Evolutionary conservation across 2,113 vertebrate species (phyloP).

Genomic region (Oncorhynchus gorbuscha): DNA sequence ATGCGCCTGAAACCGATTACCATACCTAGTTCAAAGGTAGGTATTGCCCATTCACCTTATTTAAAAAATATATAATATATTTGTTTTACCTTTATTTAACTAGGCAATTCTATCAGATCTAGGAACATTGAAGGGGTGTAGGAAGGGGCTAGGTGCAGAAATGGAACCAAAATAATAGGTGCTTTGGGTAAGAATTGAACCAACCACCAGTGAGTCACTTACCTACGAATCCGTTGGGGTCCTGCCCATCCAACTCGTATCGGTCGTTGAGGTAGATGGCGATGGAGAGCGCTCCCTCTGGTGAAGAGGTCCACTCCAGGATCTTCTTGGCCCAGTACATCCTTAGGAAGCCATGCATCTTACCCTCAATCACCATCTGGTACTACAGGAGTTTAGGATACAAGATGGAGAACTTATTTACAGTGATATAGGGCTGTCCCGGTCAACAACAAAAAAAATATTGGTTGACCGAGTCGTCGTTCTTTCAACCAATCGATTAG

Average conservation of each 20-base stretch:
- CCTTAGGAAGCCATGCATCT: constrained; percentile 86
- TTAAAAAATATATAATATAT: too few species aligned
- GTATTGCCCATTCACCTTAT: too few species aligned
- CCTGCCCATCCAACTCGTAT: constrained; percentile 79
- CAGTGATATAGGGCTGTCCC: too few species aligned
- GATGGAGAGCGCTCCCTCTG: constrained; percentile 81
- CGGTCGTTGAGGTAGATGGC: constrained; percentile 85
- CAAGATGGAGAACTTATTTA: neutral
- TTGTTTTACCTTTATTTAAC: too few species aligned
- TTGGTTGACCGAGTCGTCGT: too few species aligned
- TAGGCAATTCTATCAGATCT: too few species aligned
- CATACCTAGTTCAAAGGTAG: too few species aligned
- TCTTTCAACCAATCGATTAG: too few species aligned
- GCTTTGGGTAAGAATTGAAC: neutral
- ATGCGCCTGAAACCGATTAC: too few species aligned
- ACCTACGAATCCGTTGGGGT: constrained; percentile 84
- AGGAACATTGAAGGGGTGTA: neutral
- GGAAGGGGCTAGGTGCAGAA: too few species aligned
- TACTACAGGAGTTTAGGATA: constrained; percentile 52
- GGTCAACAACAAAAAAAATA: too few species aligned
- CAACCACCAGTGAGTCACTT: constrained; percentile 32
- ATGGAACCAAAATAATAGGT: neutral
- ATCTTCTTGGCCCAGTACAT: constrained; percentile 98
- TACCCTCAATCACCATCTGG: constrained; percentile 84
- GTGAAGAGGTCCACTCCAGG: constrained; percentile 85